phyloP scores from a whole-genome alignment of 2,797 vertebrate genomes.

The Gobio occitaniae region DNA sequence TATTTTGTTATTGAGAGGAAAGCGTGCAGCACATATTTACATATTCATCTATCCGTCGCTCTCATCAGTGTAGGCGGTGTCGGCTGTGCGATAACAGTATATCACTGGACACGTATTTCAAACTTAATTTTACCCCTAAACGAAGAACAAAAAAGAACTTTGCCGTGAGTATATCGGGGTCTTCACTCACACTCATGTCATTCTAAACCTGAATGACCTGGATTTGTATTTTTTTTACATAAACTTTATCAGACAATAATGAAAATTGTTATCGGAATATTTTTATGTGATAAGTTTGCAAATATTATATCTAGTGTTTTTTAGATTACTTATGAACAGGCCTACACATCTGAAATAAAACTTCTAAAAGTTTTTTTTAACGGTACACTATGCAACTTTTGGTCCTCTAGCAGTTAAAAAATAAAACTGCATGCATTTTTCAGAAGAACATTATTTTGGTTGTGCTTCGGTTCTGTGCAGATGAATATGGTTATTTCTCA shows the following conservation, averaged over 20 bases:
- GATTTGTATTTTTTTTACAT: background rate
- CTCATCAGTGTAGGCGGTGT: too few relatives aligned
- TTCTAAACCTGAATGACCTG: background rate
- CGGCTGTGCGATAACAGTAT: too few relatives aligned
- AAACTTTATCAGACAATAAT: background rate
- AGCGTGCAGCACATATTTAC: too few relatives aligned
- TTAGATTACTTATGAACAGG: background rate
- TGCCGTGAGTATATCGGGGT: too few relatives aligned
- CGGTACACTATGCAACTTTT: background rate
- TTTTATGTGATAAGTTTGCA: background rate
- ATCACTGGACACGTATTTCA: too few relatives aligned
- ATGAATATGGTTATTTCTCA: background rate
- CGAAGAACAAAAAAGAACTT: too few relatives aligned
- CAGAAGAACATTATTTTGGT: background rate
- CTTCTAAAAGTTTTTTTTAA: too few relatives aligned
- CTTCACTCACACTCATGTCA: background rate
- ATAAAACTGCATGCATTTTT: background rate
- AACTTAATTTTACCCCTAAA: too few relatives aligned
- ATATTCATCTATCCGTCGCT: too few relatives aligned
- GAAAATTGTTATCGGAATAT: background rate
- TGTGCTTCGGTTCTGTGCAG: background rate
- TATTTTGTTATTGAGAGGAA: too few relatives aligned
- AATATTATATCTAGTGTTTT: background rate
- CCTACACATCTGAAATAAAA: background rate
- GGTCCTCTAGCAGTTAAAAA: too few relatives aligned